Conservation (phyloP, 2,113 vertebrate genomes). For the Chionodraco myersi region DNA sequence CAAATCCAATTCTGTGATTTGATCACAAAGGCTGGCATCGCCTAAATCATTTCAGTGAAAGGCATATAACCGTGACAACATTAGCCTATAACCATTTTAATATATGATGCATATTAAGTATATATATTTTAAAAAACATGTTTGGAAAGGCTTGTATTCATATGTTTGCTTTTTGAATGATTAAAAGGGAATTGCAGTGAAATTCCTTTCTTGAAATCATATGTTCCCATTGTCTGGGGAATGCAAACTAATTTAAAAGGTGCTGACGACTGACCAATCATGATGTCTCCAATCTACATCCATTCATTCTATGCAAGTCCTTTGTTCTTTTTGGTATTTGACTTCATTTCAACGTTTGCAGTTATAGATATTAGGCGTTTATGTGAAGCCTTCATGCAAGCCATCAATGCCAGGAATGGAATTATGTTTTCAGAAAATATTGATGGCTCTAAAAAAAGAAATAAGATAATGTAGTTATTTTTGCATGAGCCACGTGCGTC, state of each 20-base stretch:
- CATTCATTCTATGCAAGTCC: slow-evolving; percentile 84
- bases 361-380: slow-evolving; percentile 47
- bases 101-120: slow-evolving; percentile 34
- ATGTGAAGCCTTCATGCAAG: slow-evolving; percentile 42
- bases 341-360: slow-evolving; percentile 49
- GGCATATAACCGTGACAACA: slow-evolving; percentile 77
- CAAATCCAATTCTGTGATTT: slow-evolving; percentile 27
- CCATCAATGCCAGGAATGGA: slow-evolving; percentile 41
- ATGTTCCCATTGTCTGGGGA: slow-evolving; percentile 68
- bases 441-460: slow-evolving; percentile 15
- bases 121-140: slow-evolving; percentile 27
- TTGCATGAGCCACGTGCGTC: slow-evolving; percentile 59
- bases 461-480: slow-evolving; percentile 14
- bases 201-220: slow-evolving; percentile 52
- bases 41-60: slow-evolving; percentile 59
- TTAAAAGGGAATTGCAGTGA: slow-evolving; percentile 52
- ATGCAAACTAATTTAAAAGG: slow-evolving; percentile 76
- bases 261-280: slow-evolving; percentile 80
- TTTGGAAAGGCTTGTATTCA: slow-evolving; percentile 45
- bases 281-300: slow-evolving; percentile 75
- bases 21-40: slow-evolving; percentile 45
- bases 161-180: slow-evolving; percentile 62
- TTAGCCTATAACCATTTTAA: slow-evolving; percentile 63
- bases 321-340: slow-evolving; percentile 67
- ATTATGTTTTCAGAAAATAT: slow-evolving; percentile 50